phyloP scores from a whole-genome alignment of 2,888 invertebrate genomes.

The Congeria kusceri region DNA sequence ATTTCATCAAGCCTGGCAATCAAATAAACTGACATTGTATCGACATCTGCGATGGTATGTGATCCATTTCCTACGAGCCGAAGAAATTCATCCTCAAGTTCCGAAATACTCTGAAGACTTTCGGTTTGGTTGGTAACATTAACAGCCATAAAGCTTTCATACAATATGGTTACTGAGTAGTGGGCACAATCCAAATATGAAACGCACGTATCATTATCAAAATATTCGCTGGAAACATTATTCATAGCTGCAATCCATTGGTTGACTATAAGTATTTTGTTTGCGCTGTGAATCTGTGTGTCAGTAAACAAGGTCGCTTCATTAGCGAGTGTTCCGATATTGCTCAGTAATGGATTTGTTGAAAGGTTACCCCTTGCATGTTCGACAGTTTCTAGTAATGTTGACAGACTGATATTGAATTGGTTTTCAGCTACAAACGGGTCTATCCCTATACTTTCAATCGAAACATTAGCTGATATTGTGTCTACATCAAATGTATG shows the following conservation, averaged over 20 bases:
- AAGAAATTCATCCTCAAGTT: conserved; percentile 1
- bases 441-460: conserved; percentile 30
- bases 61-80: neutral
- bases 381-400: conserved; percentile 22
- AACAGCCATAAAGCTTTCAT: conserved; percentile 15
- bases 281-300: conserved; percentile 23
- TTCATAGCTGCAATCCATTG: conserved; percentile 45
- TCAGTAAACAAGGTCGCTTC: conserved; percentile 3
- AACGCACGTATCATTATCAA: conserved; percentile 29
- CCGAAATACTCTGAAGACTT: neutral
- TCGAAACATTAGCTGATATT: conserved; percentile 23
- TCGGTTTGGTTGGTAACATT: neutral
- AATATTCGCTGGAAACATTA: conserved; percentile 29
- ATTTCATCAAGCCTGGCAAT: neutral
- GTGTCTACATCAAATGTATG: conserved; percentile 4
- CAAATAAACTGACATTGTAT: neutral
- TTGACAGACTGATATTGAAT: conserved; percentile 39
- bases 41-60: neutral
- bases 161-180: conserved; percentile 28
- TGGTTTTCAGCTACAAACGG: conserved; percentile 27
- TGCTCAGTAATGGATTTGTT: conserved; percentile 31
- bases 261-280: conserved; percentile 27
- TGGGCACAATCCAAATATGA: conserved; percentile 34
- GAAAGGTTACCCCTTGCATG: conserved; percentile 17
- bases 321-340: neutral